phyloP scores from a whole-genome alignment of 2,113 vertebrate species.

The Pan paniscus region DNA sequence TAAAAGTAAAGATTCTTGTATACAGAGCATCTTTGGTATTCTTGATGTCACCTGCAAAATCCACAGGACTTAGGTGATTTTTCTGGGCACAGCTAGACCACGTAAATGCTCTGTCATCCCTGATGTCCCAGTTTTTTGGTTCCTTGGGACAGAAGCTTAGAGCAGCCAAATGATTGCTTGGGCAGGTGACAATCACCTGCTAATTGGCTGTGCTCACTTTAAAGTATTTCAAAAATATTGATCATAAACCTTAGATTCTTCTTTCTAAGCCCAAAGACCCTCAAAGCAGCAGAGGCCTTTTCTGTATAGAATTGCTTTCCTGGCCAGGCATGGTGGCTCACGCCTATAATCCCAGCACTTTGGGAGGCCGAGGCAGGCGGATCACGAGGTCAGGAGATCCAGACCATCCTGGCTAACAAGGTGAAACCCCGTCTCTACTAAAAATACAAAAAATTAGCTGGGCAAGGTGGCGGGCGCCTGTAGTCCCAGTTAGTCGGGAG shows the following conservation, averaged over 20 bases:
- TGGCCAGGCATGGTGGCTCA: not conserved
- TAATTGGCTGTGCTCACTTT: not conserved
- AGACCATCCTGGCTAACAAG: too few relatives aligned
- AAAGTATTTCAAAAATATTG: not conserved
- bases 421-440: too few relatives aligned
- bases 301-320: not conserved
- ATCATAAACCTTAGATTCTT: not conserved
- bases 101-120: accelerated
- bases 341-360: too few relatives aligned
- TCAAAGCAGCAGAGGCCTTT: not conserved
- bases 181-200: not conserved
- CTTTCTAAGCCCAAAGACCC: not conserved
- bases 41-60: not conserved
- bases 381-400: too few relatives aligned
- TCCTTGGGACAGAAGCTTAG: not conserved
- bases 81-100: accelerated
- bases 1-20: not conserved
- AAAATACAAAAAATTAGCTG: too few relatives aligned
- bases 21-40: not conserved
- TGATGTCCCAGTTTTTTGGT: too few relatives aligned
- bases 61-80: not conserved
- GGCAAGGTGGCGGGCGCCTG: too few relatives aligned
- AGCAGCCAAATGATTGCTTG: not conserved
- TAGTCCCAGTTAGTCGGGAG: too few relatives aligned
- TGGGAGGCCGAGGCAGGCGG: too few relatives aligned